Evolutionary conservation across 1,140 invertebrate genomes (phyloP).

Genomic region (Heliconius himera): DNA sequence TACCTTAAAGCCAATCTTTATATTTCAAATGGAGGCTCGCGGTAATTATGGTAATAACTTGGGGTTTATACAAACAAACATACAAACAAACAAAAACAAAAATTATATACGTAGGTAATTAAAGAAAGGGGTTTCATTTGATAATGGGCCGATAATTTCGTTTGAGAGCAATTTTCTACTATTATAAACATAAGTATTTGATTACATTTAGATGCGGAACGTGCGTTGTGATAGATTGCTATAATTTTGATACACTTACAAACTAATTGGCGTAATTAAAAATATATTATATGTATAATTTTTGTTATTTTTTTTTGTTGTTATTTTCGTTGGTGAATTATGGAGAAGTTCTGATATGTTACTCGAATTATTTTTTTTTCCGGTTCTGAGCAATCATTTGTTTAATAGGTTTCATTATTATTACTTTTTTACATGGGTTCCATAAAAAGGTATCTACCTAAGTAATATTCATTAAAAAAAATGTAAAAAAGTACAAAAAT

Average conservation of each 20-base stretch:
- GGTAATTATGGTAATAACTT: slow-evolving; percentile 74
- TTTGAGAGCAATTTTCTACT: slow-evolving; percentile 72
- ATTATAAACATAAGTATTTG: slow-evolving; percentile 73
- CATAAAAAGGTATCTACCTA: no score
- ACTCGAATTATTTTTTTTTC: no score
- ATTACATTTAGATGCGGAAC: slow-evolving; percentile 58
- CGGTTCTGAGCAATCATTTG: no score
- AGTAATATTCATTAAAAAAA: no score
- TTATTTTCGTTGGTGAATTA: not conserved
- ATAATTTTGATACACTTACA: slow-evolving; percentile 53
- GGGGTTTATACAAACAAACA: slow-evolving; percentile 71
- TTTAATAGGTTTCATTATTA: no score
- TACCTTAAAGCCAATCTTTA: slow-evolving; percentile 70
- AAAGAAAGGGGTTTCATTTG: slow-evolving; percentile 78
- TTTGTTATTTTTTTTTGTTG: not conserved
- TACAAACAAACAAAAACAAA: slow-evolving; percentile 41
- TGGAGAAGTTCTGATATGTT: not conserved
- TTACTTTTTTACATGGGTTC: no score
- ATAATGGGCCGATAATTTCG: slow-evolving; percentile 77
- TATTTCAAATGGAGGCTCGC: slow-evolving; percentile 64
- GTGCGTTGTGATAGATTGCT: slow-evolving; percentile 61
- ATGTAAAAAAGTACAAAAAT: not conserved
- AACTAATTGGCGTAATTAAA: slow-evolving; percentile 37
- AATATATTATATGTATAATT: slow-evolving; percentile 29
- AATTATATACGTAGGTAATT: slow-evolving; percentile 72